These are phyloP conservation scores for Accipiter cooperii DNA, from an alignment of 2,113 vertebrate species.

Conservation along the genomic window DNA sequence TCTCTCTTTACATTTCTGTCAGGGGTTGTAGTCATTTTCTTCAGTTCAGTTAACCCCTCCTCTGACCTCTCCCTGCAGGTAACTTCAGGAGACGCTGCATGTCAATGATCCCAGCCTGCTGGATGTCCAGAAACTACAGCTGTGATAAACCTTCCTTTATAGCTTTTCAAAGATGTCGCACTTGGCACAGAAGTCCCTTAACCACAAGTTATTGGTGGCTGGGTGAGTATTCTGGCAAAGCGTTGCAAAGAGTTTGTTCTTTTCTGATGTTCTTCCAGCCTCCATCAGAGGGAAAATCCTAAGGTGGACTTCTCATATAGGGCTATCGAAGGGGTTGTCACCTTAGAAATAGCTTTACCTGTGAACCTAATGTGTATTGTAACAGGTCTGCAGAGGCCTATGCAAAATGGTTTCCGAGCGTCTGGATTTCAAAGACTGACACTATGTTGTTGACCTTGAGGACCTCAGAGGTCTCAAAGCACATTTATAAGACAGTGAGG, in stretches of 20 bases:
- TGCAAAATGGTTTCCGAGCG: not conserved
- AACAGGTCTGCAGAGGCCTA: not conserved
- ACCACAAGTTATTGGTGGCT: not conserved
- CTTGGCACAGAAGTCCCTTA: not conserved
- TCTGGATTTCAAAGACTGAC: not conserved
- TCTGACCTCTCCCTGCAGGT: conserved; percentile 4
- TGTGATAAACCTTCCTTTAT: not conserved
- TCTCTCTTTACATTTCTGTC: not conserved
- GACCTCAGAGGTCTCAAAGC: not conserved
- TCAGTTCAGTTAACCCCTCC: not conserved
- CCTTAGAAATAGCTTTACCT: not conserved
- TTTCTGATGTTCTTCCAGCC: not conserved
- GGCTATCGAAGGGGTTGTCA: not conserved
- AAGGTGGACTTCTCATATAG: not conserved
- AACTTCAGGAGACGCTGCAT: not conserved
- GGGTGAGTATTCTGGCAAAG: not conserved
- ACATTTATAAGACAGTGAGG: not conserved
- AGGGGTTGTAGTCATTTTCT: not conserved
- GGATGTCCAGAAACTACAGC: not conserved
- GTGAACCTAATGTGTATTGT: not conserved
- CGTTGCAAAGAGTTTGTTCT: not conserved
- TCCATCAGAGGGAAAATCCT: not conserved
- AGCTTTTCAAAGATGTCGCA: not conserved
- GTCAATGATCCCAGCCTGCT: not conserved
- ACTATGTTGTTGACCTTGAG: not conserved